Evolutionary conservation across 2,797 vertebrate genomes (phyloP), one percentile per base, ranked within the genome.

Genomic region (Argya squamiceps): DNA sequence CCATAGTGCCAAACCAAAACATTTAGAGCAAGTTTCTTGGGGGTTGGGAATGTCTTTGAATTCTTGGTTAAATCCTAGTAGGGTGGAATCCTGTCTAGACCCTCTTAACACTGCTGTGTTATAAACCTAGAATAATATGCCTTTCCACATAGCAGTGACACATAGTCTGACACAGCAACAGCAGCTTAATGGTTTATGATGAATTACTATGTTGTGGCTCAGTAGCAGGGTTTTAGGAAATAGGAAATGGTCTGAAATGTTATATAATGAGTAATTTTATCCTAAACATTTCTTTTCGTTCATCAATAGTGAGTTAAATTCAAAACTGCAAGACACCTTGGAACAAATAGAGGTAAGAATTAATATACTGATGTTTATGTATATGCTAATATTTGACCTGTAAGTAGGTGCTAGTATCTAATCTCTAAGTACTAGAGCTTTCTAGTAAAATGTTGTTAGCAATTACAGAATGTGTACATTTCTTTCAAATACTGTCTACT

Each of bases 271-370:
- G 11, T 37, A 79, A 19, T 65, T 94, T 88, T 53, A 32, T 65
- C 84, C 67, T 52, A 55, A 73, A 84, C 8, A 2, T 20, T 43
- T 37, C 78, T 80, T 89, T 93, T 62, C 30, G 89, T 95, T 90
- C 74, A 39, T 87, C 96, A 75, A 55, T 96, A 99, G 99, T 85
- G 99, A 99, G 95, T 96, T 99, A 96, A 99, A 99, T 98, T 99
- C 99, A 88, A 99, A 99, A 97, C 98, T 99, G 49, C 99, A 99
- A 96, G 99, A 99, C 96, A 99, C 99, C 69, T 98, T 99, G 97
- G 99, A 99, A 97, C 99, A 99, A 98, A 99, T 99, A 68, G 99
- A 99, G 99, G 99, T 99, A 98, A 97, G 98, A 93, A 74, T 65
- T 50, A 63, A 16, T 74, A 34, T 77, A 65, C 41, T 81, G 29